Evolutionary conservation across 1,140 invertebrate genomes (phyloP), one percentile per base, ranked within the genome.

Genomic region (Triops cancriformis): DNA sequence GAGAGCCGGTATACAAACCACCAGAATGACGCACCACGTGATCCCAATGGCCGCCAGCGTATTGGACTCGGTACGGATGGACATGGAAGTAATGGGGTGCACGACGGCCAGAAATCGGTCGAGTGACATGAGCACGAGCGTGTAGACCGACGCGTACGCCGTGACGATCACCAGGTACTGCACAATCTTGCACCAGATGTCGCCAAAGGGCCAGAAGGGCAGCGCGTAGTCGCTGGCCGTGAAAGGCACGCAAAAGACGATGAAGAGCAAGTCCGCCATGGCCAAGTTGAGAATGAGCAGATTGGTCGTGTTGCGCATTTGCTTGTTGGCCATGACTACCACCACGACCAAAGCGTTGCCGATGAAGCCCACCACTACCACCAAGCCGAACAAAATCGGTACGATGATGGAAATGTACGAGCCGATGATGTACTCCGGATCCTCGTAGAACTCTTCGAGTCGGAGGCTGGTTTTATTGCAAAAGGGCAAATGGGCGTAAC

Each of bases 81-180:
- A 91, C 89, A 96, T 97, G 74, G 94, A 96, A 1, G 91, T 88
- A 77, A 98, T 94, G 0, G 96, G 95, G 85, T 97, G 94, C 0
- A 97, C 95, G 11, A 98, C 95, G 26, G 96, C 96, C 82, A 98
- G 87, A 84, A 95, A 98, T 80, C 96, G 89, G 84, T 98, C 96
- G 27, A 97, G 85, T 23, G 95, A 96, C 95, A 98, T 98, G 72
- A 98, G 88, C 0, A 98, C 95, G 27, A 98, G 85, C 0, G 95
- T 98, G 84, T 97, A 98, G 12, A 98, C 95, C 80, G 93, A 95
- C 7, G 93, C 94, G 82, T 95, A 96, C 1, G 95, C 95, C 12
- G 93, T 96, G 1, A 97, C 94, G 80, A 94, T 92, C 80, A 93
- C 93, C 73, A 91, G 83, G 82, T 93, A 94, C 82, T 93, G 90